These are phyloP conservation scores for Clarias gariepinus DNA, from an alignment of 2,113 vertebrate species.

Conservation along the genomic window DNA sequence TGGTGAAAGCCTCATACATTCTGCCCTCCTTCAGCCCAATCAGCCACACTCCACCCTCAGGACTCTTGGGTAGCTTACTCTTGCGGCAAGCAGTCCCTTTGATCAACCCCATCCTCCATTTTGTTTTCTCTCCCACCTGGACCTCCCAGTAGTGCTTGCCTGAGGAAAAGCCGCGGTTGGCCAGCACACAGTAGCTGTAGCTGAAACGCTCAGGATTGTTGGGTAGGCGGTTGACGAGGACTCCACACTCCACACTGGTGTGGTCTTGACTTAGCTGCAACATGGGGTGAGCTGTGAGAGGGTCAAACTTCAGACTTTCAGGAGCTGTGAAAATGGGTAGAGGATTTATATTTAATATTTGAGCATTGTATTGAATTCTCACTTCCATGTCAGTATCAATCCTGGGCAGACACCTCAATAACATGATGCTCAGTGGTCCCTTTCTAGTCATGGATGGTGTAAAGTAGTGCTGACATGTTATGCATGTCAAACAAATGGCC, in stretches of 20 bases:
- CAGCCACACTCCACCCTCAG: slow-evolving; percentile 79
- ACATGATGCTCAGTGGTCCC: background rate
- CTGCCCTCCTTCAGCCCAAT: slow-evolving; percentile 80
- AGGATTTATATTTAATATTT: background rate
- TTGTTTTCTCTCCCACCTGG: slow-evolving; percentile 77
- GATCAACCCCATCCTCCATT: slow-evolving; percentile 80
- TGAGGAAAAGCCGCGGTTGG: slow-evolving; percentile 78
- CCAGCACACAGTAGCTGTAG: slow-evolving; percentile 79
- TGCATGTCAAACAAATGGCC: background rate
- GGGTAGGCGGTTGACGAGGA: slow-evolving; percentile 65
- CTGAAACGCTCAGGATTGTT: slow-evolving; percentile 79
- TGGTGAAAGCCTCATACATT: slow-evolving; percentile 78
- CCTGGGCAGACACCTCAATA: background rate
- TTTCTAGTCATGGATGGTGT: background rate
- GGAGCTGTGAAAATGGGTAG: slow-evolving; percentile 63
- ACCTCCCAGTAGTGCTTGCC: slow-evolving; percentile 88
- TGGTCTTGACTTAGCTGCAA: slow-evolving; percentile 76
- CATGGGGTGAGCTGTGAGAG: slow-evolving; percentile 78
- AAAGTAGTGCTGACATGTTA: background rate
- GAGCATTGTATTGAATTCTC: background rate
- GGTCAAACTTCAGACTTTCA: slow-evolving; percentile 77
- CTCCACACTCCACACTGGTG: slow-evolving; percentile 73
- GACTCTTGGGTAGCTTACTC: slow-evolving; percentile 78
- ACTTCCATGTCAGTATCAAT: background rate
- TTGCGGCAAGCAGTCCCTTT: slow-evolving; percentile 78